Percentiles rank a stretch among this genome's conserved stretches.
phyloP scores from a whole-genome alignment of 2,888 invertebrate genomes.

The Archips xylosteana region DNA sequence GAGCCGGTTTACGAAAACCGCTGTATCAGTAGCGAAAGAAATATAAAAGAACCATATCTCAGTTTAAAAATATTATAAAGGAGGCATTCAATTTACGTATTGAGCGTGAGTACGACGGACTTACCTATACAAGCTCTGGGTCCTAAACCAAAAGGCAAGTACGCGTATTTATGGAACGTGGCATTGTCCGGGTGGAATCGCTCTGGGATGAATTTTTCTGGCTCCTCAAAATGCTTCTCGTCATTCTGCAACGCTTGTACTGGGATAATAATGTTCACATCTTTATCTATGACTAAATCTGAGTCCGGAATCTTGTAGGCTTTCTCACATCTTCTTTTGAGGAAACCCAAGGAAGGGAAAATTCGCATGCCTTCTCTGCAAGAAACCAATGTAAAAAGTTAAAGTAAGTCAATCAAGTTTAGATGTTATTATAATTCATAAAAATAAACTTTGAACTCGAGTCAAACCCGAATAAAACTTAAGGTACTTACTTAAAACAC shows the following conservation, averaged over 20 bases:
- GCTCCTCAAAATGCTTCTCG: conserved; percentile 49
- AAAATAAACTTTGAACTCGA: background rate
- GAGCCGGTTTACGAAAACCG: too few species aligned
- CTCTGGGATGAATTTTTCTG: conserved; percentile 50
- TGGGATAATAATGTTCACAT: conserved; percentile 8
- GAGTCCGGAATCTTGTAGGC: conserved; percentile 52
- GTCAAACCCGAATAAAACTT: background rate
- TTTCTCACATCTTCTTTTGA: conserved; percentile 61
- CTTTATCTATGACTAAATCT: conserved; percentile 9
- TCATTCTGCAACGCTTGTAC: conserved; percentile 23
- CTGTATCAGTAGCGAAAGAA: background rate
- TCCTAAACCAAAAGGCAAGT: conserved; percentile 50
- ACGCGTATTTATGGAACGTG: conserved; percentile 45
- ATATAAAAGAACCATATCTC: background rate
- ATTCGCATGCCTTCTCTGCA: conserved; percentile 61
- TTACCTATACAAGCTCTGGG: conserved; percentile 50
- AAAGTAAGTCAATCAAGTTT: too few species aligned
- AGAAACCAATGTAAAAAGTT: too few species aligned
- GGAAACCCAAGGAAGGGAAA: conserved; percentile 63
- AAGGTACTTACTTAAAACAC: conserved; percentile 49
- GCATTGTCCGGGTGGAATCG: conserved; percentile 44
- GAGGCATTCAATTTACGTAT: too few species aligned
- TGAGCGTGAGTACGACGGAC: conserved; percentile 40
- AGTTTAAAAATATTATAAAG: too few species aligned
- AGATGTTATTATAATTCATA: too few species aligned